Percentiles rank a stretch among this genome's conserved stretches.
phyloP scores from a whole-genome alignment of 2,113 vertebrate genomes.

The Serinus canaria region DNA sequence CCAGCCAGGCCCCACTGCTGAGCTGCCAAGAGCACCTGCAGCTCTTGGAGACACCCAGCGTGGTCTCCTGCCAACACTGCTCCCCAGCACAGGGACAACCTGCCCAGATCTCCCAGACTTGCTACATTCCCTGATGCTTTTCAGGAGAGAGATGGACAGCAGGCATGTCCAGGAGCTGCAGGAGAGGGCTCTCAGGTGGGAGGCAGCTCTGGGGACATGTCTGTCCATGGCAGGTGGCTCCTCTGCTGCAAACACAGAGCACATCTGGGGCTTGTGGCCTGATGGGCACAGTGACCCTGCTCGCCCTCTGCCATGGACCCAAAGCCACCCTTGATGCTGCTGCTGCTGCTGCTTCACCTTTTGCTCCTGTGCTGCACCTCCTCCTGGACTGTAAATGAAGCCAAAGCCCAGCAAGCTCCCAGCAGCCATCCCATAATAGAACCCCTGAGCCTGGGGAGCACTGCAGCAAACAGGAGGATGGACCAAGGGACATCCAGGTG shows the following conservation, averaged over 20 bases:
- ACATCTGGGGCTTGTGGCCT: not conserved
- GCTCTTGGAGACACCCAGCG: rapidly evolving
- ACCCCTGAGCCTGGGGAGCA: not conserved
- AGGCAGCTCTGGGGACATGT: not conserved
- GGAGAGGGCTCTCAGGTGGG: not conserved
- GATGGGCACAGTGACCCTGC: not conserved
- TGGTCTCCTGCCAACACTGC: not conserved
- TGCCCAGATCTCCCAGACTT: not conserved
- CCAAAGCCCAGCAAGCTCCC: not conserved
- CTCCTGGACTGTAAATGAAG: not conserved
- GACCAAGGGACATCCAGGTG: not conserved
- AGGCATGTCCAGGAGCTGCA: not conserved
- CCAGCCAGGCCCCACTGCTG: not conserved
- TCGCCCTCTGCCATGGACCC: not conserved
- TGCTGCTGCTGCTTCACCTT: not conserved
- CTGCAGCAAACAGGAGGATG: not conserved
- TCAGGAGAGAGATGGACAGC: not conserved
- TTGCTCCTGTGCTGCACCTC: not conserved
- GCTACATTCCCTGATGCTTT: not conserved
- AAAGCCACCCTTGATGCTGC: rapidly evolving
- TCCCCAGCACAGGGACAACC: not conserved
- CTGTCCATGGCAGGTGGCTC: not conserved
- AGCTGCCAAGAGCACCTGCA: not conserved
- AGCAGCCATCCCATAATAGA: not conserved
- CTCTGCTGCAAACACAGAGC: not conserved